Evolutionary conservation across 2,888 invertebrate species (phyloP).

Genomic region (Harpagoxenus sublaevis): DNA sequence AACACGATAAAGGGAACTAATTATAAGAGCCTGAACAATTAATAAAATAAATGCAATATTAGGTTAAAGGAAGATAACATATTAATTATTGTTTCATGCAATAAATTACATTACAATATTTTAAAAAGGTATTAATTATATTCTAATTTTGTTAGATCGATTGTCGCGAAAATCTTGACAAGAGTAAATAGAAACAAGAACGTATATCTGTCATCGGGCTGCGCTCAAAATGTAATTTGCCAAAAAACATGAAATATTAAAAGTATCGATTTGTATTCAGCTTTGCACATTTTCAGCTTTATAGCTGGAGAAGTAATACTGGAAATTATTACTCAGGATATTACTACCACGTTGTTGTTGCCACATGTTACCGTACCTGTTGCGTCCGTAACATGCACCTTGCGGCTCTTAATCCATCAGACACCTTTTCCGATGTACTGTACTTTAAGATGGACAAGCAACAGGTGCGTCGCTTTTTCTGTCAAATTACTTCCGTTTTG

Average conservation of each 20-base stretch:
- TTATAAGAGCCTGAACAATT: background rate
- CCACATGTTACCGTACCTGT: conserved; percentile 63
- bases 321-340: conserved; percentile 17
- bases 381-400: conserved; percentile 61
- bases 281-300: background rate
- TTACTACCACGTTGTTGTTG: conserved; percentile 15
- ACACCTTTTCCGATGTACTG: conserved; percentile 52
- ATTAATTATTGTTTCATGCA: background rate
- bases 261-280: background rate
- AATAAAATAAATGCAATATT: background rate
- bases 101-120: background rate
- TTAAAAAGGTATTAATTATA: background rate
- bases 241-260: background rate
- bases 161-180: background rate
- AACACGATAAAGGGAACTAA: background rate
- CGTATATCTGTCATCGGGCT: background rate
- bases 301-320: background rate
- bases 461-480: conserved; percentile 59
- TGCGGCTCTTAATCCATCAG: conserved; percentile 59
- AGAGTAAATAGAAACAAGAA: background rate
- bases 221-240: background rate
- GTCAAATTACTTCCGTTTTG: conserved; percentile 40
- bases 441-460: conserved; percentile 64
- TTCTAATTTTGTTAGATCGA: background rate
- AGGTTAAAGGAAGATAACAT: background rate